Conservation (phyloP, 2,113 vertebrate species). For the Amphilophus citrinellus region DNA sequence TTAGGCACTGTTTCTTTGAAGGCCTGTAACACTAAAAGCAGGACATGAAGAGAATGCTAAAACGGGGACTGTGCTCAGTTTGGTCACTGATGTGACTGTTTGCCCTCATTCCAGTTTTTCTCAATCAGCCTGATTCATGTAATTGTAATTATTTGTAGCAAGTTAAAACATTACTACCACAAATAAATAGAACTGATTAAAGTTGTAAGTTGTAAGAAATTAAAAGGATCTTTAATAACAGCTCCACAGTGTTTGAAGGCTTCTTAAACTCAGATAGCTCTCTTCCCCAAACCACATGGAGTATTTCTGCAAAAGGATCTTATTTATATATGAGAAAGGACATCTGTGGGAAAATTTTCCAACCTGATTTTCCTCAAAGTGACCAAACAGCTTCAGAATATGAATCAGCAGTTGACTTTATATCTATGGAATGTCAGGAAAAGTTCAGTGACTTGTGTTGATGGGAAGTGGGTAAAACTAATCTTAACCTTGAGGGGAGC, state of each 20-base stretch:
- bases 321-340: background rate
- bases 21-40: background rate
- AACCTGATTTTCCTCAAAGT: background rate
- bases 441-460: background rate
- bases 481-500: background rate
- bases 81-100: background rate
- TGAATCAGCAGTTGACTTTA: background rate
- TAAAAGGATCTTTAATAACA: background rate
- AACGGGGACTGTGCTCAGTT: background rate
- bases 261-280: background rate
- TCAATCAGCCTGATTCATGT: background rate
- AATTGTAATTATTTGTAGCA: background rate
- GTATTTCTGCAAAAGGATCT: background rate
- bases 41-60: background rate
- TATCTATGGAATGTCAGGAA: background rate
- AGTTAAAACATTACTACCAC: background rate
- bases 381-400: background rate
- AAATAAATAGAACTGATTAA: background rate
- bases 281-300: background rate
- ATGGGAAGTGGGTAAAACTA: background rate
- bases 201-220: background rate
- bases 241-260: background rate
- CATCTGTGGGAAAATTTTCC: background rate
- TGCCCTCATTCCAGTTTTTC: conserved; percentile 1
- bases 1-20: background rate